A percentile compares a stretch with the other conserved stretches of the same genome.
Evolutionary conservation across 2,113 vertebrate species (phyloP).

Genomic region (Excalfactoria chinensis): DNA sequence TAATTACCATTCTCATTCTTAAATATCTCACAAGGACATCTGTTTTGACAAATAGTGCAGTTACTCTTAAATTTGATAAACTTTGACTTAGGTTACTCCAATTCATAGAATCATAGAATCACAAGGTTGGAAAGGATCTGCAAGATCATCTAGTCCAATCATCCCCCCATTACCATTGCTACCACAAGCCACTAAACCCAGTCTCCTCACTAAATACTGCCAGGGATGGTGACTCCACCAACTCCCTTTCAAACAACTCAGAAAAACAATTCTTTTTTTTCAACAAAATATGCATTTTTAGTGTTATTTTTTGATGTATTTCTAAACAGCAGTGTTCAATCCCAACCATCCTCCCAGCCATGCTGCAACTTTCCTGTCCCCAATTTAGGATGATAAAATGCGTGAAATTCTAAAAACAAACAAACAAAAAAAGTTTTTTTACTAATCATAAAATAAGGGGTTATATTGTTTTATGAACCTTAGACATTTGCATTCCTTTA

Average conservation of each 20-base stretch:
- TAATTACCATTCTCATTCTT: slow-evolving; percentile 1
- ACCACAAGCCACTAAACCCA: too few relatives aligned
- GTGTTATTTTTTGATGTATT: neutral
- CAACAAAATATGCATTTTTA: slow-evolving; percentile 19
- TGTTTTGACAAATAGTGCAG: slow-evolving; percentile 24
- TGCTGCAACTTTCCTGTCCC: neutral
- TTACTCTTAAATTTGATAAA: slow-evolving; percentile 15
- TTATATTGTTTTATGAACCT: neutral
- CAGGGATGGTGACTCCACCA: too few relatives aligned
- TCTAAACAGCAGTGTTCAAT: neutral
- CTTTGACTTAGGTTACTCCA: neutral
- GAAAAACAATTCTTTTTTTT: slow-evolving; percentile 28
- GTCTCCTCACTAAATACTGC: too few relatives aligned
- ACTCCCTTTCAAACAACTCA: neutral
- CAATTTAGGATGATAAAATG: neutral
- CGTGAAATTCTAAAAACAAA: too few relatives aligned
- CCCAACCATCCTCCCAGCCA: neutral
- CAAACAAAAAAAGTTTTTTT: neutral
- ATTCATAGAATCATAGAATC: neutral
- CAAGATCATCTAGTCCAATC: too few relatives aligned
- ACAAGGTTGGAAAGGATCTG: too few relatives aligned
- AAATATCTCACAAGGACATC: slow-evolving; percentile 9
- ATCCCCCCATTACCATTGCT: too few relatives aligned
- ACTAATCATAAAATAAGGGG: neutral
- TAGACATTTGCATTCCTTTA: neutral